Evolutionary conservation across 2,888 invertebrate species (phyloP), one percentile per base, ranked within the genome.

Genomic region (Nasonovia ribisnigri): DNA sequence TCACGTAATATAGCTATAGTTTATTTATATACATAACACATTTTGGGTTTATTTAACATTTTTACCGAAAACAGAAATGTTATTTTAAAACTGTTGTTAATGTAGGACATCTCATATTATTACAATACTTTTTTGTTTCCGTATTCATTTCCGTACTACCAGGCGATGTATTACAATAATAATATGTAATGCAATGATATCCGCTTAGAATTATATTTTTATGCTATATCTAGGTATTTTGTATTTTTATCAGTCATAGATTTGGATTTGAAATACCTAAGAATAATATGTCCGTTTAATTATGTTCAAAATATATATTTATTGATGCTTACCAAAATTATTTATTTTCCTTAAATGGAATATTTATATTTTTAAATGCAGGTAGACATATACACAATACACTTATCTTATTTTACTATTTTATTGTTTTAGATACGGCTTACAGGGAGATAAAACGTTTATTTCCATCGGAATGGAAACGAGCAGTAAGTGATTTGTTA

Each of bases 401-500:
- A 36, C 36, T 36, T 89, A 29, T 60, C 60, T 60, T 89, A 46
- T 46, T 29, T 46, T n/a, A 60, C 46, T 60, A 1, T 57, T 57
- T 88, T 48, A 26, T 89, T 57, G 5, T 60, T 90, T 86, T 67
- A 93, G 93, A 93, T 93, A 93, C 84, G 4, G 60, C 93, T 3
- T 90, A 90, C 90, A 93, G 93, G 42, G 93, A 93, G 86, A 84
- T 90, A 46, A 86, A 60, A 60, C 93, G 84, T 36, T 60, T 93
- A 29, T 60, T 90, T 16, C 90, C 93, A 16, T 84, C 84, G 10
- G 90, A 90, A 84, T 93, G 90, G 93, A 93, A 93, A 93, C 84
- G 93, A 90, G 93, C 93, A 67, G 93, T 93, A 86, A 93, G 93
- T 93, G 43, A 77, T 51, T 67, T 29, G 87, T n/a, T 67, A 48